Conservation (phyloP, 2,797 vertebrate species). For the Prionace glauca region DNA sequence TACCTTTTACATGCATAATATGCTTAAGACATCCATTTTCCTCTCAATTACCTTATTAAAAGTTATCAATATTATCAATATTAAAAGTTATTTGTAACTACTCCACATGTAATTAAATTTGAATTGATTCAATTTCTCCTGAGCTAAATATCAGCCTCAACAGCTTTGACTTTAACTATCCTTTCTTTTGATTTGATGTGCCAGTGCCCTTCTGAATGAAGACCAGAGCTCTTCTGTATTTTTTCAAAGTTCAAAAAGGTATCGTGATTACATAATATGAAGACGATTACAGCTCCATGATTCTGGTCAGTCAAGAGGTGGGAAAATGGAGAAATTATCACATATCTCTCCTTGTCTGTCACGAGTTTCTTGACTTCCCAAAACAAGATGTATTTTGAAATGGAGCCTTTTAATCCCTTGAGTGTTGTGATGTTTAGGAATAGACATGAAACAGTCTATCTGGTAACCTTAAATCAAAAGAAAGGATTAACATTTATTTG, state of each 20-base stretch:
- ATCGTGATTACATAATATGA: neutral
- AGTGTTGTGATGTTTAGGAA: no score
- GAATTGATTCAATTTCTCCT: neutral
- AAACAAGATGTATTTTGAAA: no score
- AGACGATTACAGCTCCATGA: neutral
- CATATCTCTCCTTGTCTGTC: neutral
- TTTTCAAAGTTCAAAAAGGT: neutral
- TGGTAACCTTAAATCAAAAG: no score
- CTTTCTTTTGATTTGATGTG: neutral
- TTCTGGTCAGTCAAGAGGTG: neutral
- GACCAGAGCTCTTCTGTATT: neutral
- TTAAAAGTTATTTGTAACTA: conserved; percentile 10
- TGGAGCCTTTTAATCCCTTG: no score
- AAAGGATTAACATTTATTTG: no score
- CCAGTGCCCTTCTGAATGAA: neutral
- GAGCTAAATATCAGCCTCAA: neutral
- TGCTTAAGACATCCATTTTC: neutral
- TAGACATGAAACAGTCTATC: no score
- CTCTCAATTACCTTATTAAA: conserved; percentile 3
- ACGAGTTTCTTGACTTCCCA: no score
- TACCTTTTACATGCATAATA: neutral
- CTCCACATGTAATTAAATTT: neutral
- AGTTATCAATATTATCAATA: no score
- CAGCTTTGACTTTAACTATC: neutral
- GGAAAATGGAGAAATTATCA: neutral